Evolutionary conservation across 1,140 invertebrate genomes (phyloP).

Genomic region (Atta texana): DNA sequence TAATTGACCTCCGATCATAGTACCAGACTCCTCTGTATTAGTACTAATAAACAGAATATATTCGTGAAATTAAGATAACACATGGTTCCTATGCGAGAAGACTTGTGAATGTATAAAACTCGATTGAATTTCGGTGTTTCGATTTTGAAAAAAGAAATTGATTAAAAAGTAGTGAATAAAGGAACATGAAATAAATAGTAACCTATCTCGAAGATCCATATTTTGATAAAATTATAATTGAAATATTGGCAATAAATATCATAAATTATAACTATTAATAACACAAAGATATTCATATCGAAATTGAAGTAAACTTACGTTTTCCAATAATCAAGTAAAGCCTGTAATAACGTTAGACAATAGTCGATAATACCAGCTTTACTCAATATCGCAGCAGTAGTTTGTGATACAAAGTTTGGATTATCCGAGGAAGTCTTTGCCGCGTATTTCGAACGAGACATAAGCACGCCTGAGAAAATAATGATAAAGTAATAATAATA

Average conservation of each 20-base stretch:
- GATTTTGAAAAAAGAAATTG: background rate
- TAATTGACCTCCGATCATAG: slow-evolving; percentile 87
- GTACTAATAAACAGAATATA: slow-evolving; percentile 77
- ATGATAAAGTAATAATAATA: slow-evolving; percentile 48
- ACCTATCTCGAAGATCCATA: background rate
- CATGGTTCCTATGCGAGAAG: background rate
- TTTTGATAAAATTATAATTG: background rate
- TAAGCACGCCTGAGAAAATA: slow-evolving; percentile 88
- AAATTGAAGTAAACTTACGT: slow-evolving; percentile 79
- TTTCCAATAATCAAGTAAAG: slow-evolving; percentile 94
- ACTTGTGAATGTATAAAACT: background rate
- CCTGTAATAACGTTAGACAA: slow-evolving; percentile 93
- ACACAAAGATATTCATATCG: background rate
- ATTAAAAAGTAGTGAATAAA: background rate
- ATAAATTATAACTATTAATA: slow-evolving; percentile 30
- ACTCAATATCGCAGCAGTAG: slow-evolving; percentile 92
- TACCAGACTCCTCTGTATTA: slow-evolving; percentile 85
- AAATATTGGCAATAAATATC: slow-evolving; percentile 16
- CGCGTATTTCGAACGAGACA: slow-evolving; percentile 92
- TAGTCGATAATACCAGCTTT: slow-evolving; percentile 93
- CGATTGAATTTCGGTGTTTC: no score
- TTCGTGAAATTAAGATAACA: slow-evolving; percentile 19
- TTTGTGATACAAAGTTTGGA: slow-evolving; percentile 90
- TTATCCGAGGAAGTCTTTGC: slow-evolving; percentile 88
- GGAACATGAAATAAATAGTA: background rate